Conservation (phyloP, 1,140 invertebrate genomes). For the Solenopsis invicta region DNA sequence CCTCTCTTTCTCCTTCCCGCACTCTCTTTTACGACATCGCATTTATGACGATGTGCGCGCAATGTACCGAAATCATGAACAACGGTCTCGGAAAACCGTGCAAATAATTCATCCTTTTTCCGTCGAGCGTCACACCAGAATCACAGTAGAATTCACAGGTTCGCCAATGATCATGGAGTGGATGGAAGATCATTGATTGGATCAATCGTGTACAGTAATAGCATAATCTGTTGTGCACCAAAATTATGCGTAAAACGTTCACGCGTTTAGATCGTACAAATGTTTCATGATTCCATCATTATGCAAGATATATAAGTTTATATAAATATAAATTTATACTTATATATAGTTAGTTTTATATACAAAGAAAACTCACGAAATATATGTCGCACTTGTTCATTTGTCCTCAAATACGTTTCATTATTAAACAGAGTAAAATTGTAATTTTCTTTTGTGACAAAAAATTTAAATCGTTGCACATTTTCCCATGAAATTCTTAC, state of each 20-base stretch:
- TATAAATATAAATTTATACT: no score
- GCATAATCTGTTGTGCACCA: neutral
- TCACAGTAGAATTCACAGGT: constrained; percentile 28
- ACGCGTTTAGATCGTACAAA: neutral
- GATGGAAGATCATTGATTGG: neutral
- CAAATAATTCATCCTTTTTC: constrained; percentile 64
- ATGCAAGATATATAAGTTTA: neutral
- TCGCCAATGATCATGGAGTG: neutral
- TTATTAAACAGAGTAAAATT: constrained; percentile 2
- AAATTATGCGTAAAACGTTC: neutral
- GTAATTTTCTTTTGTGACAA: neutral
- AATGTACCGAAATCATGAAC: constrained; percentile 54
- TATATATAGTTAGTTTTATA: neutral
- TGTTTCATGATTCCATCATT: neutral
- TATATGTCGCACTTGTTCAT: neutral
- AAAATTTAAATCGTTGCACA: constrained; percentile 1
- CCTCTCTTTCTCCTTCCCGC: neutral
- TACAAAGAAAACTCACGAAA: neutral
- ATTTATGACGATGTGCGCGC: constrained; percentile 66
- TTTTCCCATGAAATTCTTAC: neutral
- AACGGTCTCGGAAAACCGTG: constrained; percentile 22
- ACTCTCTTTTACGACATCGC: constrained; percentile 65
- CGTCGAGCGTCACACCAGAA: constrained; percentile 5
- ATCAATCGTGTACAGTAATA: constrained; percentile 7
- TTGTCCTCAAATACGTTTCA: neutral